A percentile compares a stretch with the other conserved stretches of the same genome.
Conservation (phyloP, 2,888 invertebrate genomes). For the Sicus ferrugineus region DNA sequence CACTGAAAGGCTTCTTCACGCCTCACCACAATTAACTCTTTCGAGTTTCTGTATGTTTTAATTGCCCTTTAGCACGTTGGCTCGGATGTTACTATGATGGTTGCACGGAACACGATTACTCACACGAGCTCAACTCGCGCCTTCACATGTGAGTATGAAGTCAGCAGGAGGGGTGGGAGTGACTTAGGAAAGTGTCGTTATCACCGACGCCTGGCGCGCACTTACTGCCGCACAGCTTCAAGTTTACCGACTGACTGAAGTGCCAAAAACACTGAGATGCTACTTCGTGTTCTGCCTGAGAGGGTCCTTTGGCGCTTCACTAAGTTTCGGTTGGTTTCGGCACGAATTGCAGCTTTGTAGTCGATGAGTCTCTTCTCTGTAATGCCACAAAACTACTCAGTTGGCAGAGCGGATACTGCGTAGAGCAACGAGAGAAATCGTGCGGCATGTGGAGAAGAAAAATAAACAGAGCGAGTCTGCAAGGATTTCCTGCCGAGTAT, state of each 20-base stretch:
- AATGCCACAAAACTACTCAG: conserved; percentile 32
- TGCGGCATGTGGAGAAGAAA: not conserved
- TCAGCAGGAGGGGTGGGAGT: not conserved
- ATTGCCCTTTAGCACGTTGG: conserved; percentile 38
- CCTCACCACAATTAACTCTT: not conserved
- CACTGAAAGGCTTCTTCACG: too few species aligned
- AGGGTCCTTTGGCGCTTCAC: conserved; percentile 28
- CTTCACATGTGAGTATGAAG: not conserved
- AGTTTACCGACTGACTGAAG: conserved; percentile 60
- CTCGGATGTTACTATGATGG: conserved; percentile 4
- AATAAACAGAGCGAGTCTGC: not conserved
- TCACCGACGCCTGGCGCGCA: conserved; percentile 26
- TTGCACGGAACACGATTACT: not conserved
- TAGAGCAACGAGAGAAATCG: not conserved
- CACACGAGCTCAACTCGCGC: not conserved
- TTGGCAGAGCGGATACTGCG: not conserved
- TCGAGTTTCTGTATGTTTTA: conserved; percentile 9
- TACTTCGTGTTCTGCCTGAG: conserved; percentile 46
- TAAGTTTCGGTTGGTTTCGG: conserved; percentile 1
- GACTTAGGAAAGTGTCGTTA: not conserved
- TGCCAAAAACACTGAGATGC: conserved; percentile 48
- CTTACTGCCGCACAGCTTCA: conserved; percentile 55
- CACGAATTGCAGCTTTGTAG: conserved; percentile 14
- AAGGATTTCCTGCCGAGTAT: not conserved
- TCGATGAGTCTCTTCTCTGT: conserved; percentile 12